phyloP scores from a whole-genome alignment of 2,113 vertebrate genomes.

The Leiothrix lutea region DNA sequence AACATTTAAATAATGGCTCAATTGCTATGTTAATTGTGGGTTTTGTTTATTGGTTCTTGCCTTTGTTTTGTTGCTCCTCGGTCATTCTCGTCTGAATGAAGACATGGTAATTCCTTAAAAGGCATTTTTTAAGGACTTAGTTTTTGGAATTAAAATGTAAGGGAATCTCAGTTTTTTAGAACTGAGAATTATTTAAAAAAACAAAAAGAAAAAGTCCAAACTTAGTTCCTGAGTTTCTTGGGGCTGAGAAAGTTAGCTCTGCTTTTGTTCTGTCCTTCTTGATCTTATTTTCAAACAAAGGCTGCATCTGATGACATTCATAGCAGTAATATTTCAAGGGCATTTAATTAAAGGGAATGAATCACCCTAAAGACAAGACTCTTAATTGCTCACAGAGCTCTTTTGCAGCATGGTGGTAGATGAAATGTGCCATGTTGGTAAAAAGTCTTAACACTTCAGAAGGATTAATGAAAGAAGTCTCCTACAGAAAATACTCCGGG shows the following conservation, averaged over 20 bases:
- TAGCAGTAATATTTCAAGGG: conserved; percentile 21
- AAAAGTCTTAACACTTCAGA: neutral
- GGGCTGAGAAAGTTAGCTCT: neutral
- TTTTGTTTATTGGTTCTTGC: neutral
- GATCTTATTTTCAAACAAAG: conserved; percentile 22
- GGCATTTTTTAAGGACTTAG: neutral
- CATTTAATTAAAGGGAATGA: conserved; percentile 54
- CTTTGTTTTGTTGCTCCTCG: neutral
- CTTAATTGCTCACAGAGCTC: neutral
- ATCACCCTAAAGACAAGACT: neutral
- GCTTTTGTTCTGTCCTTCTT: conserved; percentile 7
- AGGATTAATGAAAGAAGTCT: neutral
- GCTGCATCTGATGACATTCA: neutral
- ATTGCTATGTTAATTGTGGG: neutral
- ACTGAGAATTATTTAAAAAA: neutral
- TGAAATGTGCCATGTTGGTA: neutral
- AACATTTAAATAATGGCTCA: neutral
- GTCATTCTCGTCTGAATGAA: neutral
- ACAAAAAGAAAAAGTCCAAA: neutral
- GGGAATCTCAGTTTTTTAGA: neutral
- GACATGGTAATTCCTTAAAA: neutral
- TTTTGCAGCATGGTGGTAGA: neutral
- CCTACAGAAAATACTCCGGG: neutral
- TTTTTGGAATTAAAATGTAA: neutral
- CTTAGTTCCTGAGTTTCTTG: neutral